Base-by-base conservation (phyloP, 2,797 vertebrate genomes). In the Adelosebastes latens region DNA sequence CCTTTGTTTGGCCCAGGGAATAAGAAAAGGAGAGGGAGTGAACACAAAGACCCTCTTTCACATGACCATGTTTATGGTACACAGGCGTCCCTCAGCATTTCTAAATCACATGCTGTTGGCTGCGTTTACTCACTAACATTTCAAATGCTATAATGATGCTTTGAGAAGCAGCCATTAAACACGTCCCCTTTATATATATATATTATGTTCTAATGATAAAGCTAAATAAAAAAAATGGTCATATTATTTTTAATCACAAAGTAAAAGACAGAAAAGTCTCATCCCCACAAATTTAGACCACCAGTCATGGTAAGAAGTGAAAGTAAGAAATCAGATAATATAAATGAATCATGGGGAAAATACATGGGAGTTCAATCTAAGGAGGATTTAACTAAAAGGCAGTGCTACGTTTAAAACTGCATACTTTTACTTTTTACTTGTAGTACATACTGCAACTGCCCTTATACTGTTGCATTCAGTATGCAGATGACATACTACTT, bases 1-100 rank as follows among this genome's bases (percentile, higher is more conserved):
- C 69, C 59, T 25, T 71, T 63, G 49, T 52, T 32, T 71, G 87
- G 6, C n/a, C 13, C 8, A 31, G 53, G 42, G 32, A 79, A 74
- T 53, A 24, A 46, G 52, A 63, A 71, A 81, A 34, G 5, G 55
- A 59, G 22, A 70, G 63, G 13, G 32, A 29, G 46, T 13, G 16
- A 55, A 49, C 52, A 72, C 25, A 72, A 68, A 77, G 39, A 62
- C 31, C 3, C 2, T 67, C 58, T 75, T 72, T 76, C 6, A 46
- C 29, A 67, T 34, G 13, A 55, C 29, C 59, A 22, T 63, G 22
- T 74, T 75, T 58, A 62, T 8, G 0, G 36, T 52, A 63, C 9
- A 60, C 22, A 75, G 58, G 69, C 4, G 24, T 58, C 61, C 32
- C 70, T 63, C 9, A 52, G 31, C 16, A 18, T 34, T 74, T 34